These are phyloP conservation scores for Crenuchus spilurus DNA, from an alignment of 2,797 vertebrate species.

Conservation along the genomic window DNA sequence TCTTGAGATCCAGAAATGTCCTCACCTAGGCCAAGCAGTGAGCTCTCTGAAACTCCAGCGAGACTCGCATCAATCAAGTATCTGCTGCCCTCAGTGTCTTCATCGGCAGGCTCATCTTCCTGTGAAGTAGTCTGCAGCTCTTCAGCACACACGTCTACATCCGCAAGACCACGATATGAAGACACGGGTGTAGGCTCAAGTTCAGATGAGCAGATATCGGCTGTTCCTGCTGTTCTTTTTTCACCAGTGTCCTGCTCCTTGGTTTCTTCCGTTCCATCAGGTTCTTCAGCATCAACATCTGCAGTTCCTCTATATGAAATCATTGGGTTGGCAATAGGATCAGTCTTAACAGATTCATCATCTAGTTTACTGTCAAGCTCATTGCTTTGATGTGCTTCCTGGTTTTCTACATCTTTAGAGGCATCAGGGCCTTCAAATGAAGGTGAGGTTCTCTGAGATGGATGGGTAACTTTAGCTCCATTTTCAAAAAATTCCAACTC, in stretches of 20 bases:
- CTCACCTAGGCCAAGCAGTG: slow-evolving; percentile 5
- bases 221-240: slow-evolving; percentile 36
- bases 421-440: slow-evolving; percentile 31
- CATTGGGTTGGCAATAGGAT: slow-evolving; percentile 2
- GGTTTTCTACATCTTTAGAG: slow-evolving; percentile 38
- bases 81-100: slow-evolving; percentile 32
- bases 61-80: slow-evolving; percentile 13
- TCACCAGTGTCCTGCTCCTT: slow-evolving; percentile 39
- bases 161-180: slow-evolving; percentile 45
- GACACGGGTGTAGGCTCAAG: slow-evolving; percentile 39
- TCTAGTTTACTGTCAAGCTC: slow-evolving; percentile 12
- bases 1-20: slow-evolving; percentile 30
- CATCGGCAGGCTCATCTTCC: slow-evolving; percentile 23
- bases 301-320: slow-evolving; percentile 37
- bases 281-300: slow-evolving; percentile 53
- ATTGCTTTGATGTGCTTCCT: slow-evolving; percentile 20
- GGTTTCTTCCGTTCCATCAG: slow-evolving; percentile 35
- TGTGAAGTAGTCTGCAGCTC: slow-evolving; percentile 52
- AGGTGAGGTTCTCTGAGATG: slow-evolving; percentile 40
- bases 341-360: slow-evolving; percentile 44
- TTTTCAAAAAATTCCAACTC: slow-evolving; percentile 40
- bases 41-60: slow-evolving; percentile 41
- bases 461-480: slow-evolving; percentile 58
- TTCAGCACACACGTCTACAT: slow-evolving; percentile 64
- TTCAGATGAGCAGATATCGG: too few species aligned